A percentile compares a stretch with the other conserved stretches of the same genome.
Conservation (phyloP, 2,888 invertebrate species). For the Biston betularia region DNA sequence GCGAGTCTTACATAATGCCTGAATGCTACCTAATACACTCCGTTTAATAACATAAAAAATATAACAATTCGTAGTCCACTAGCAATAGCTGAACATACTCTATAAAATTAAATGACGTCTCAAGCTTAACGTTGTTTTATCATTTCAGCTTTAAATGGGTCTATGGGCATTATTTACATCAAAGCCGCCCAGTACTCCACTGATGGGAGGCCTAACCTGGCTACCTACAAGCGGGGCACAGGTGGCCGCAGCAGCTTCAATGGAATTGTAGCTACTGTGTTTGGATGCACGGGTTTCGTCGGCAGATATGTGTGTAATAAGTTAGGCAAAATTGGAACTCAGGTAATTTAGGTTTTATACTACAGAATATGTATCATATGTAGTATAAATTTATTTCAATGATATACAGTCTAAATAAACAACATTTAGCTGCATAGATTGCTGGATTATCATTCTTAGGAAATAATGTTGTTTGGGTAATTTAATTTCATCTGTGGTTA, state of each 20-base stretch:
- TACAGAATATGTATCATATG: neutral
- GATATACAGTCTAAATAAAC: neutral
- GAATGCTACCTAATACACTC: conserved; percentile 14
- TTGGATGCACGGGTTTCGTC: conserved; percentile 96
- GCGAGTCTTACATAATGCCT: conserved; percentile 74
- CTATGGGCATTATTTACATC: conserved; percentile 76
- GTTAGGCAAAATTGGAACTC: conserved; percentile 94
- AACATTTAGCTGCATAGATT: neutral
- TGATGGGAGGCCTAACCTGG: conserved; percentile 85
- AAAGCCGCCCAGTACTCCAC: conserved; percentile 84
- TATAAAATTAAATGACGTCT: neutral
- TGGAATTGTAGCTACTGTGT: conserved; percentile 99
- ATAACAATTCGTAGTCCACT: neutral
- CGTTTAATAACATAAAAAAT: conserved; percentile 18
- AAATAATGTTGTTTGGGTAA: too few relatives aligned
- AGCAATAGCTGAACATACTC: neutral
- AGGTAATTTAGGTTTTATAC: conserved; percentile 78
- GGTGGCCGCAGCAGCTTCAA: conserved; percentile 98
- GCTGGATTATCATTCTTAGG: too few relatives aligned
- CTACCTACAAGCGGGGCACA: conserved; percentile 92
- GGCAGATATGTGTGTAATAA: conserved; percentile 95
- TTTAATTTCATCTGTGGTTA: neutral
- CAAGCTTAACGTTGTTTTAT: conserved; percentile 5
- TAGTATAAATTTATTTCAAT: too few relatives aligned
- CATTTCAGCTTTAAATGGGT: conserved; percentile 72